Percentiles rank a stretch among this genome's conserved stretches.
Evolutionary conservation across 1,140 invertebrate species (phyloP).

Genomic region (Danaus melanippus): DNA sequence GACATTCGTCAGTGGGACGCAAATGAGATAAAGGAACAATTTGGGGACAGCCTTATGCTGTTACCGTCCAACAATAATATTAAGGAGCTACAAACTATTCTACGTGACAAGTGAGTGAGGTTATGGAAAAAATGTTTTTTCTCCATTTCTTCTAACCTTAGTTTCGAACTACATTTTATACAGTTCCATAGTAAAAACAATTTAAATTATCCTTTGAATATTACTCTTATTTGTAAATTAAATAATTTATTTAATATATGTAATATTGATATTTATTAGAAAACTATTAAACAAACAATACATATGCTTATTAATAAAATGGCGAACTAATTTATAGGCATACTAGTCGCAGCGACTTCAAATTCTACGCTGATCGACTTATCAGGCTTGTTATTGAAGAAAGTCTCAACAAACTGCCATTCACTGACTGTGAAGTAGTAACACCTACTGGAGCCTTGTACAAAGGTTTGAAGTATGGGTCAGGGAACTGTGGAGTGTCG

Average conservation of each 20-base stretch:
- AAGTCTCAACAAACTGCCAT: constrained; percentile 97
- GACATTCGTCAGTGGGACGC: constrained; percentile 58
- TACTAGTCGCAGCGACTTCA: constrained; percentile 95
- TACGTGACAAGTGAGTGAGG: constrained; percentile 90
- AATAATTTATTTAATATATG: too few species aligned
- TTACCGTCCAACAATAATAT: constrained; percentile 90
- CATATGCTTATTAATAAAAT: too few species aligned
- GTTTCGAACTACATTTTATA: too few species aligned
- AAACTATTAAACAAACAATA: too few species aligned
- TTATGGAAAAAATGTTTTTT: constrained; percentile 23
- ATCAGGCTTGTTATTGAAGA: constrained; percentile 98
- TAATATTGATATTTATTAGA: too few species aligned
- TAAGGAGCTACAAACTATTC: constrained; percentile 94
- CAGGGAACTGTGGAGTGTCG: constrained; percentile 98
- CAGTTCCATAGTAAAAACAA: too few species aligned
- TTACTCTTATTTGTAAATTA: too few species aligned
- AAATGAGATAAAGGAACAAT: constrained; percentile 74
- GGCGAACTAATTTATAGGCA: constrained; percentile 76
- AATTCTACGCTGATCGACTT: constrained; percentile 97
- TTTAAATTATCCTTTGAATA: too few species aligned
- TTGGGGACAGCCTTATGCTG: constrained; percentile 85
- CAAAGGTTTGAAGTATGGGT: constrained; percentile 92
- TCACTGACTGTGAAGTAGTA: constrained; percentile 88
- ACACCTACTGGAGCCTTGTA: constrained; percentile 95
- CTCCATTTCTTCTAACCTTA: too few species aligned